Evolutionary conservation across 2,888 invertebrate genomes (phyloP).

Genomic region (Mythimna pallens): DNA sequence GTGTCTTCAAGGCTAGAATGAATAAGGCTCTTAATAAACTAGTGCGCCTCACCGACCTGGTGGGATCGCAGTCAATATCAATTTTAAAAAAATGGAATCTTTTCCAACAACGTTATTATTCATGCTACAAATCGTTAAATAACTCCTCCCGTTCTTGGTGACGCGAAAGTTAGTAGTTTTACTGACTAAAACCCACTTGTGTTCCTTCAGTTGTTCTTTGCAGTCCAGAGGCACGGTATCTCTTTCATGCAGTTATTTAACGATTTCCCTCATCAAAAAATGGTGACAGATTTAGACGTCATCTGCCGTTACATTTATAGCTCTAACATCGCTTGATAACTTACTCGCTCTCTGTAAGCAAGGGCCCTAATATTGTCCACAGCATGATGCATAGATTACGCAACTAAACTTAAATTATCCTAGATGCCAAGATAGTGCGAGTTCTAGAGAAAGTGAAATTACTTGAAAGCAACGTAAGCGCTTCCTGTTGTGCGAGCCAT

Average conservation of each 20-base stretch:
- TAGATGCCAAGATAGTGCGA: slow-evolving; percentile 40
- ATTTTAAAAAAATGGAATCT: too few species aligned
- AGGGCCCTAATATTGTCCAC: slow-evolving; percentile 34
- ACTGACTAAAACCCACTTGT: neutral
- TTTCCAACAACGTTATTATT: too few species aligned
- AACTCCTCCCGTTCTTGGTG: too few species aligned
- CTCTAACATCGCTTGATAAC: neutral
- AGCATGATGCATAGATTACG: slow-evolving; percentile 41
- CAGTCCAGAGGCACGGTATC: neutral
- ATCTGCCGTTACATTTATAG: neutral
- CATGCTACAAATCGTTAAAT: too few species aligned
- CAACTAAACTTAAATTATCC: slow-evolving; percentile 52
- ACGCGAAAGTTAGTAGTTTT: too few species aligned
- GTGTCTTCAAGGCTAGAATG: too few species aligned
- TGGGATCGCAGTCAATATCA: too few species aligned
- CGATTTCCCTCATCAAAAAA: too few species aligned
- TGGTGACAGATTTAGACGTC: neutral
- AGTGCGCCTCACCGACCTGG: too few species aligned
- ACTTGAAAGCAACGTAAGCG: slow-evolving; percentile 26
- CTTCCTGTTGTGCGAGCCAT: slow-evolving; percentile 40
- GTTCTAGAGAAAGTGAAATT: slow-evolving; percentile 48
- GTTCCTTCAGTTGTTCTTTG: neutral
- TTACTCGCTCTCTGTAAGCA: neutral
- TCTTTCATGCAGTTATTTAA: neutral
- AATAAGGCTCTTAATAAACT: too few species aligned